Evolutionary conservation across 2,113 vertebrate species (phyloP), one percentile per base, ranked within the genome.

Genomic region (Elephas maximus): DNA sequence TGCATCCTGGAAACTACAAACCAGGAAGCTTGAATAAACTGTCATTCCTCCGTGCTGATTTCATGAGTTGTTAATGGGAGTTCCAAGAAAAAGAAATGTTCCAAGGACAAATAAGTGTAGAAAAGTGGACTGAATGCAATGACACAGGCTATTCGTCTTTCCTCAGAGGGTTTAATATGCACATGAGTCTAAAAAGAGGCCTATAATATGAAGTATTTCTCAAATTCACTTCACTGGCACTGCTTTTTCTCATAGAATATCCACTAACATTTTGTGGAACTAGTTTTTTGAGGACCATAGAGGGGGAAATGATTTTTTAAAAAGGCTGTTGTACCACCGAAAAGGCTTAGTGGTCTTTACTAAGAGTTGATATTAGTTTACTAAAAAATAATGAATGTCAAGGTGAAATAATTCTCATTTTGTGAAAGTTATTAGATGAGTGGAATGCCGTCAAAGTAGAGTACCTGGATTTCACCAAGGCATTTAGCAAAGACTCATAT

Each of bases 351-450:
- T 26, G 18, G 2, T 90, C 62, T 51, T 93, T 30, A 78, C 8
- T 69, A 62, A 60, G 28, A 65, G 10, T 10, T 37, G 62, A 41
- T 53, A 90, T 73, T 26, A 79, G 18, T 74, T 71, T 17, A 73
- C 12, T 85, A 80, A 90, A 91, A 91, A 63, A 60, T 67, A 86
- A 74, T 73, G 83, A 78, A 44, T 65, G 10, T 48, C 28, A 88
- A 76, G 8, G 45, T 82, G 23, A 95, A 91, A 77, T 63, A 14
- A 77, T 69, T 82, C 24, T 45, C 53, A 76, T 33, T 67, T 95
- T 92, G 45, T 48, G 73, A 80, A 24, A 37, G 28, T 45, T 95
- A 28, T 92, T 85, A 85, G 60, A 45, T 84, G 80, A 79, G 5
- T 63, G 14, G 23, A n/a, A 26, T 81, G 67, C 1, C 67, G 65